Base-by-base conservation (phyloP, 2,797 vertebrate genomes). In the Xiphophorus birchmanni region DNA sequence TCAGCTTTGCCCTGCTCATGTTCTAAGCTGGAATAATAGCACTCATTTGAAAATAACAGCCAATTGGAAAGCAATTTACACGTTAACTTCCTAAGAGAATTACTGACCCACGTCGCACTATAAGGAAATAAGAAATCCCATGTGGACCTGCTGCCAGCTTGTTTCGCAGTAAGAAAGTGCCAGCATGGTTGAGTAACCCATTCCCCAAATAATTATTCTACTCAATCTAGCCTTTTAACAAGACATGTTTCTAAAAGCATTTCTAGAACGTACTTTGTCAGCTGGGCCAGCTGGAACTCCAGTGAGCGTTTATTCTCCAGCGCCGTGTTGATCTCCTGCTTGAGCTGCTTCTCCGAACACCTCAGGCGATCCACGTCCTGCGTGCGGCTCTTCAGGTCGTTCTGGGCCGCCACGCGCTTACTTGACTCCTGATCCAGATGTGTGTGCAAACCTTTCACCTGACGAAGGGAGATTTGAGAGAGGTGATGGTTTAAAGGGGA, bases 261-360 rank as follows among this genome's bases (percentile, higher is more conserved):
- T n/a, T 45, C 26, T 12, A 75, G 52, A 63, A 82, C 92, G 93
- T 95, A 99, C 99, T 99, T 99, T 75, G 98, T 98, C 93, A 99
- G 96, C 86, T 99, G 98, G 73, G 97, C 97, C 89, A 99, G 96
- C 90, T 99, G 98, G 81, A 99, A 99, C 95, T 99, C 99, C 87
- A 99, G 95, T 26, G 98, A 97, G 83, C 98, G 97, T 90, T 98
- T 99, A 82, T 92, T 96, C 96, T 99, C 99, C 85, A 99, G 92
- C 77, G 96, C 92, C 0, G 96, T 93, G 94, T 99, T 99, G 93
- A 97, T 97, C 93, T 99, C 98, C 93, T 99, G 99, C 91, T 99
- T 99, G 90, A 99, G 96, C 87, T 99, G 98, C 93, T 99, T 99
- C 95, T 99, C 98, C 0, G 97, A 96, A 85, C 97, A 96, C 88